Evolutionary conservation across 2,888 invertebrate genomes (phyloP).

Genomic region (Diploptera punctata): DNA sequence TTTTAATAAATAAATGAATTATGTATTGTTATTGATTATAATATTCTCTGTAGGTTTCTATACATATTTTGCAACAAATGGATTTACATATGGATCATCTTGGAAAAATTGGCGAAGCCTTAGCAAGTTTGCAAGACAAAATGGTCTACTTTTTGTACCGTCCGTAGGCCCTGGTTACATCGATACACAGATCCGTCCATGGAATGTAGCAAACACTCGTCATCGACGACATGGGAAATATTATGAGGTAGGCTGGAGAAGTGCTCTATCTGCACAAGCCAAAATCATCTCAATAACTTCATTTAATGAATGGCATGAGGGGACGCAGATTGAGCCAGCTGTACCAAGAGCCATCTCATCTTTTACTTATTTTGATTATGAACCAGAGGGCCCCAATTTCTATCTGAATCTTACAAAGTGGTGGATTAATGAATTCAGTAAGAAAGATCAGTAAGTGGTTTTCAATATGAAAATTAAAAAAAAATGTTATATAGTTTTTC

Average conservation of each 20-base stretch:
- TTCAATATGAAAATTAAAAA: too few relatives aligned
- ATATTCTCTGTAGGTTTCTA: conserved; percentile 63
- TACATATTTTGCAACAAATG: conserved; percentile 69
- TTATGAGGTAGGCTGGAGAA: conserved; percentile 68
- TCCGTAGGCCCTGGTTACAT: conserved; percentile 75
- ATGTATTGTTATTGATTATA: neutral
- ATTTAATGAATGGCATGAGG: conserved; percentile 79
- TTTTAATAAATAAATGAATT: too few relatives aligned
- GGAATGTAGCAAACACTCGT: conserved; percentile 62
- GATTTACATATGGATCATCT: conserved; percentile 68
- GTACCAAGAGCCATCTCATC: conserved; percentile 54
- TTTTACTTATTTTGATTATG: conserved; percentile 64
- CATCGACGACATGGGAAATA: conserved; percentile 65
- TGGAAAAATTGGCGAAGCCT: conserved; percentile 63
- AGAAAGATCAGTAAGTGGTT: conserved; percentile 45
- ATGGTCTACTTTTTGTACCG: conserved; percentile 68
- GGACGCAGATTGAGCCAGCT: conserved; percentile 76
- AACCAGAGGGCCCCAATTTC: conserved; percentile 64
- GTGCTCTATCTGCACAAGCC: conserved; percentile 63
- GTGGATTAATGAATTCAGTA: conserved; percentile 63
- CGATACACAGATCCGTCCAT: conserved; percentile 67
- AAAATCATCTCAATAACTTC: conserved; percentile 69
- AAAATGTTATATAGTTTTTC: too few relatives aligned
- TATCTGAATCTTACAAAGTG: conserved; percentile 69
- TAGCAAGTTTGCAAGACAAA: conserved; percentile 61